Evolutionary conservation across 2,888 invertebrate species (phyloP).

Genomic region (Pyralis farinalis): DNA sequence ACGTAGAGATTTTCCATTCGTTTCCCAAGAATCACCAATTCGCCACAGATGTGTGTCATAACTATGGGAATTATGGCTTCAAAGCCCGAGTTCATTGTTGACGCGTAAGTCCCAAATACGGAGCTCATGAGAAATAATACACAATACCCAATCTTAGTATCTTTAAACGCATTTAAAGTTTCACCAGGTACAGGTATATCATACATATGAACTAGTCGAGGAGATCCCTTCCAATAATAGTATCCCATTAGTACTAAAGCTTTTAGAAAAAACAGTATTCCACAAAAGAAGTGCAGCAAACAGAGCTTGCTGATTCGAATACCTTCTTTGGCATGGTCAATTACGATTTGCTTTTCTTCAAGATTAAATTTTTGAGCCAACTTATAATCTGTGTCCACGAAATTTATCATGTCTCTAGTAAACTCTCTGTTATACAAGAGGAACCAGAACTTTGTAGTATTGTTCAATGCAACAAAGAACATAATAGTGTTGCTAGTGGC

Average conservation of each 20-base stretch:
- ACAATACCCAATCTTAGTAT: conserved; percentile 26
- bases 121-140: conserved; percentile 26
- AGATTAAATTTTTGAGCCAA: conserved; percentile 24
- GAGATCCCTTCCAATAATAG: conserved; percentile 32
- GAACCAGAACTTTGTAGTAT: conserved; percentile 39
- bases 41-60: conserved; percentile 54
- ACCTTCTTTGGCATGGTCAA: conserved; percentile 35
- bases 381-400: conserved; percentile 44
- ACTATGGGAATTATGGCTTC: conserved; percentile 62
- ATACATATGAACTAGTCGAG: conserved; percentile 42
- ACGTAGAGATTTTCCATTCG: conserved; percentile 37
- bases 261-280: conserved; percentile 42
- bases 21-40: conserved; percentile 45
- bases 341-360: conserved; percentile 37
- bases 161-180: conserved; percentile 39
- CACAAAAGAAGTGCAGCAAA: conserved; percentile 30
- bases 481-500: conserved; percentile 47
- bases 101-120: conserved; percentile 36
- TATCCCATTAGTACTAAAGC: conserved; percentile 41
- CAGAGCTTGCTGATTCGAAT: conserved; percentile 40
- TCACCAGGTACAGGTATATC: conserved; percentile 40
- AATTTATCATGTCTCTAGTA: conserved; percentile 32
- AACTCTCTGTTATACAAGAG: conserved; percentile 33
- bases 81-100: conserved; percentile 45
- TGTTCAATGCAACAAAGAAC: conserved; percentile 37